phyloP scores from a whole-genome alignment of 2,888 invertebrate genomes.

The Steinernema carpocapsae region DNA sequence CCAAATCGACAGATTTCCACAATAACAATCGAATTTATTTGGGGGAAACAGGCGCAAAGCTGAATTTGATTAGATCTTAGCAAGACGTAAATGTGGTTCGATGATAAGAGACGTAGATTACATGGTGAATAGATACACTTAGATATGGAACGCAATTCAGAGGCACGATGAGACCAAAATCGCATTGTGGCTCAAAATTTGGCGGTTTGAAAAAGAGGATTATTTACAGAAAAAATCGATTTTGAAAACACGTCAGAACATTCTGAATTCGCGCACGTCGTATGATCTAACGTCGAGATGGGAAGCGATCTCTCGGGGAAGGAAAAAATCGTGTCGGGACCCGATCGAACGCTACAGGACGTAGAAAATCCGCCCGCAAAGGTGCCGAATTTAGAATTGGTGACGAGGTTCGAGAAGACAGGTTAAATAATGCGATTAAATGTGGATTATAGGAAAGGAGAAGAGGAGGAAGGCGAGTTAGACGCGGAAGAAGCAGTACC shows the following conservation, averaged over 20 bases:
- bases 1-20: background rate
- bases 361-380: conserved; percentile 21
- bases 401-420: conserved; percentile 13
- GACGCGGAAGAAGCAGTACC: conserved; percentile 63
- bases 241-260: background rate
- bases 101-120: background rate
- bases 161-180: conserved; percentile 17
- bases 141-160: background rate
- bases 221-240: conserved; percentile 23
- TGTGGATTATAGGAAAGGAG: background rate
- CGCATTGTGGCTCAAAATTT: background rate
- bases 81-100: background rate
- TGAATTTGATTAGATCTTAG: conserved; percentile 4
- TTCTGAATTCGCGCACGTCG: conserved; percentile 22
- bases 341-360: conserved; percentile 1
- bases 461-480: conserved; percentile 39
- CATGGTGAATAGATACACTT: background rate
- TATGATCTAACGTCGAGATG: conserved; percentile 20
- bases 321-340: conserved; percentile 25
- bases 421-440: too few species aligned
- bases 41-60: background rate
- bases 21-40: conserved; percentile 34
- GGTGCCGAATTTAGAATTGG: background rate
- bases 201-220: background rate
- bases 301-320: background rate